Base-by-base conservation (phyloP, 92 coral and sea anemone genomes). In the Bergia puertoricense region DNA sequence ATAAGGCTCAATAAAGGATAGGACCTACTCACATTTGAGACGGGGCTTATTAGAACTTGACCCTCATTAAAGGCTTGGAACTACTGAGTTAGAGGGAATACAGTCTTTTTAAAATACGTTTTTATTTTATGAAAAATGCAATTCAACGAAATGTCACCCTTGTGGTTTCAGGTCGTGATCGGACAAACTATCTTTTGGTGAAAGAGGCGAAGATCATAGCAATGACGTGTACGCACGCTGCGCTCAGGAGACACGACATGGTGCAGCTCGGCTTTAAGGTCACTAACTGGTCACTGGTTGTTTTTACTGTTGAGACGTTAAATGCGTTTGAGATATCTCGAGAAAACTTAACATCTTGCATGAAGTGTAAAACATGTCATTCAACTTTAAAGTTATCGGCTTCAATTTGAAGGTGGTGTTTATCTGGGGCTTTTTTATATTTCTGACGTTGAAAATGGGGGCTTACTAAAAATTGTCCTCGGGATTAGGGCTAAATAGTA, bases 141-240 rank as follows among this genome's bases (percentile, higher is more conserved):
- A 1, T 40, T 71, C 41, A 59, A 7, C 8, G 41, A 79, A 37
- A 2, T 36, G 38, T 71, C 14, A 3, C 2, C 59, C 13, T 45
- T 74, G 39, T 38, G 36, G 0, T 80, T 40, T 10, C 79, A 97
- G 99, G 99, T 80, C 98, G 96, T 45, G 99, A 97, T 68, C 87
- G 99, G 88, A 95, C 99, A 9, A 97, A 97, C 94, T 97, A 97
- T 85, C 89, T 97, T n/a, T 85, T 97, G 40, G 99, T 97, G 56
- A 97, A 97, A 85, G 99, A 97, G 89, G 99, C 99, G 8, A 97
- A 97, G 90, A 95, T 97, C 66, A 97, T 97, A 14, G 99, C 99
- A 44, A 97, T 97, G 99, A 97, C 99, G 37, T 97, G 99, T 86
- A 97, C 99, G 5, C 99, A 97, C 81, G 99, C 99, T 39, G 99